Evolutionary conservation across 2,888 invertebrate species (phyloP).

Genomic region (Meteorus cinctellus): DNA sequence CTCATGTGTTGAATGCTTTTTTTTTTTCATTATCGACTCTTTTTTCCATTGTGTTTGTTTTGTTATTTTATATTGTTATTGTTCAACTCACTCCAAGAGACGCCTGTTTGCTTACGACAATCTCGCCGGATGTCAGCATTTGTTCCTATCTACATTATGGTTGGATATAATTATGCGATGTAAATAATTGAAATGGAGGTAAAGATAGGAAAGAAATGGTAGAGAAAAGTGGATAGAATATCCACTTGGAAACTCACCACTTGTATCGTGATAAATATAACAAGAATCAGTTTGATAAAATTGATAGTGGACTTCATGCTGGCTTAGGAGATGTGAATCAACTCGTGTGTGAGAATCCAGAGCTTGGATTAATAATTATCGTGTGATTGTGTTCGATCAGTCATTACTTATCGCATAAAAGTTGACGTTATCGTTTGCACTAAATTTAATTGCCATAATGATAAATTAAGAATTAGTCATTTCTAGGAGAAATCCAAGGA

Average conservation of each 20-base stretch:
- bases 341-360: slow-evolving; percentile 30
- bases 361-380: slow-evolving; percentile 30
- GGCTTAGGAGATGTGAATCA: neutral
- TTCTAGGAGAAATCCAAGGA: neutral
- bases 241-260: neutral
- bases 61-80: slow-evolving; percentile 6
- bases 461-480: neutral
- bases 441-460: neutral
- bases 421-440: neutral
- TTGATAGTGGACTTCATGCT: neutral
- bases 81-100: slow-evolving; percentile 62
- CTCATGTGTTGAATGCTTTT: neutral
- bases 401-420: neutral
- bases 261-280: neutral
- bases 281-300: slow-evolving; percentile 21
- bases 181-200: neutral
- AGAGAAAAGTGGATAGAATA: neutral
- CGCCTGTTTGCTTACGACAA: slow-evolving; percentile 60
- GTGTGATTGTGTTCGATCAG: slow-evolving; percentile 9
- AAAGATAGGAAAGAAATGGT: neutral
- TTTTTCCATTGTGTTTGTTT: slow-evolving; percentile 5
- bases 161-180: neutral
- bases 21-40: slow-evolving; percentile 13
- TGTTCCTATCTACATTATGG: slow-evolving; percentile 46
- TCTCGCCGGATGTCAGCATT: slow-evolving; percentile 61